Evolutionary conservation across 2,113 vertebrate genomes (phyloP).

Genomic region (Cichladusa arquata): DNA sequence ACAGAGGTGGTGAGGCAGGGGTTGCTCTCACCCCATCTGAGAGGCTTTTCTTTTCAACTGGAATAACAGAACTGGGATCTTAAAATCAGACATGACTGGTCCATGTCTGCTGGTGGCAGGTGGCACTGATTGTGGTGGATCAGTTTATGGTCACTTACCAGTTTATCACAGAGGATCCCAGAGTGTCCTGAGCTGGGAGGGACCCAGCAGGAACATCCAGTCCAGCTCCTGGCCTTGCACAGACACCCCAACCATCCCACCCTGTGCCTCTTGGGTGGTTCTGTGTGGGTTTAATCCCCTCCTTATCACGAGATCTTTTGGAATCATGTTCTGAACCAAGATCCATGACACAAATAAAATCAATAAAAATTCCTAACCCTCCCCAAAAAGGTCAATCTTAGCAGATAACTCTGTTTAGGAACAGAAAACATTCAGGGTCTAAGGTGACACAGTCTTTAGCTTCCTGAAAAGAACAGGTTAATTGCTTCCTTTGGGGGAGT

Average conservation of each 20-base stretch:
- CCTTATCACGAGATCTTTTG: fast-evolving
- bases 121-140: no score
- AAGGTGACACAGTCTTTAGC: neutral
- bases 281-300: neutral
- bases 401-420: neutral
- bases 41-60: neutral
- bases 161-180: neutral
- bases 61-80: neutral
- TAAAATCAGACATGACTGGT: neutral
- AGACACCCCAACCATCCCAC: neutral
- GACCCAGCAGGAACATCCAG: neutral
- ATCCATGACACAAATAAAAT: neutral
- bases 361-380: neutral
- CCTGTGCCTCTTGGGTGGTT: fast-evolving
- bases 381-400: neutral
- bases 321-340: neutral
- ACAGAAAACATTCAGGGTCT: neutral
- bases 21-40: neutral
- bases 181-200: neutral
- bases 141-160: neutral
- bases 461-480: neutral
- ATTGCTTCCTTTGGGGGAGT: neutral
- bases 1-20: neutral
- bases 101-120: neutral
- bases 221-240: neutral